Base-by-base conservation (phyloP, 1,140 invertebrate genomes). In the Procambarus clarkii region DNA sequence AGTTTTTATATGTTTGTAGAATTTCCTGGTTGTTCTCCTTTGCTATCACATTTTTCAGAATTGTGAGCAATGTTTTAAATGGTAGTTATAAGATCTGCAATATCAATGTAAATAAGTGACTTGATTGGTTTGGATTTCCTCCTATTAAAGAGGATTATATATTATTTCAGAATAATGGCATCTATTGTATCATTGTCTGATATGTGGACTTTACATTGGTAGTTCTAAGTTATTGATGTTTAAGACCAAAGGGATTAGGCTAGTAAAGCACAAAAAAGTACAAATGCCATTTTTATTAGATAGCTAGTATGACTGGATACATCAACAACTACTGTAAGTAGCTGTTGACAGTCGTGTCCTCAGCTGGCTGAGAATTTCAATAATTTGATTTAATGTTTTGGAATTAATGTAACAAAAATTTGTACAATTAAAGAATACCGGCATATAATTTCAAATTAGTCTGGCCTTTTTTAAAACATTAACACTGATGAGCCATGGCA, bases 241-340 rank as follows among this genome's bases (percentile, higher is more conserved):
- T 8, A 86, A 71, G 46, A 86, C 83, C 83, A 86, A 86, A 86
- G 83, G 34, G 83, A 86, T 71, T 86, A 74, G 45, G 60, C 60
- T 86, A 86, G 69, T 71, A 50, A 71, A 86, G 83, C 45, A 86
- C 46, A 86, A 84, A 76, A 86, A 64, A 85, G 82, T 85, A 85
- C 82, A 85, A 84, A 69, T 44, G 60, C 44, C 58, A 85, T 64
- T 21, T 85, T 45, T 74, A n/a, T n/a, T n/a, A 45, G 11, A 46
- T 85, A 83, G 21, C 4, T 83, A 15, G 60, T 58, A 64, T 13
- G 34, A n/a, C 69, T 85, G 69, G 48, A 85, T 45, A 74, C n/a
- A n/a, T 69, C 44, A 46, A 74, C 11, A 74, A 11, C 71, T 46
- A 48, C 18, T 54, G 50, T 54, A 54, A n/a, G 34, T 64, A 44